Evolutionary conservation across 2,888 invertebrate species (phyloP).

Genomic region (Chymomyza caudatula): DNA sequence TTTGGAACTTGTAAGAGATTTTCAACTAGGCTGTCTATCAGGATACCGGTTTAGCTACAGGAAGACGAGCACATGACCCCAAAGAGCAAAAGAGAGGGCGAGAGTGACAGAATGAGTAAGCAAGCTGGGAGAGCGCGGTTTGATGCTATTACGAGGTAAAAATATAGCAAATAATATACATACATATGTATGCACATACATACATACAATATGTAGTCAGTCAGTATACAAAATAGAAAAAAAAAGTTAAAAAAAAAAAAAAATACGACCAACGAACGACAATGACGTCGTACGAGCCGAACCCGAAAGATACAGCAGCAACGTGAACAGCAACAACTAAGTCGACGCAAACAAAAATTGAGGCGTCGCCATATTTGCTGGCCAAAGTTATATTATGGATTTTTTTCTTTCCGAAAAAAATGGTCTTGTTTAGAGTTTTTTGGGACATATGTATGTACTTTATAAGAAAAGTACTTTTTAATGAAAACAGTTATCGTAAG

Average conservation of each 20-base stretch:
- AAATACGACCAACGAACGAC: constrained; percentile 23
- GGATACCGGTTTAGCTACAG: constrained; percentile 57
- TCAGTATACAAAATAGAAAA: background rate
- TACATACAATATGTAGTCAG: constrained; percentile 3
- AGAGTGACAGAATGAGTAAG: background rate
- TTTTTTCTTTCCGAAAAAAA: constrained; percentile 17
- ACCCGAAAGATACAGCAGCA: constrained; percentile 62
- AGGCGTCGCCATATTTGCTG: constrained; percentile 42
- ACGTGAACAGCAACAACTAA: constrained; percentile 49
- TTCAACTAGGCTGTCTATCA: constrained; percentile 39
- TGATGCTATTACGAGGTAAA: constrained; percentile 20
- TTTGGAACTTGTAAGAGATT: background rate
- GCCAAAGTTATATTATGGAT: constrained; percentile 24
- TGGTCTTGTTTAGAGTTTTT: background rate
- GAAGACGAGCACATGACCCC: background rate
- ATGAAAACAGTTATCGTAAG: too few species aligned
- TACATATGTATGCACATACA: constrained; percentile 1
- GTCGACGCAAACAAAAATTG: constrained; percentile 39
- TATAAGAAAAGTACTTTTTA: too few species aligned
- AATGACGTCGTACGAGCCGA: constrained; percentile 35
- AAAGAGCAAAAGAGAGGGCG: background rate
- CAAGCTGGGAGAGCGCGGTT: background rate
- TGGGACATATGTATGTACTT: too few species aligned
- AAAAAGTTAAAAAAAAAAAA: constrained; percentile 4
- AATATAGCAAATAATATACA: constrained; percentile 3